Base-by-base conservation (phyloP, 2,113 vertebrate species). In the Gobius niger region DNA sequence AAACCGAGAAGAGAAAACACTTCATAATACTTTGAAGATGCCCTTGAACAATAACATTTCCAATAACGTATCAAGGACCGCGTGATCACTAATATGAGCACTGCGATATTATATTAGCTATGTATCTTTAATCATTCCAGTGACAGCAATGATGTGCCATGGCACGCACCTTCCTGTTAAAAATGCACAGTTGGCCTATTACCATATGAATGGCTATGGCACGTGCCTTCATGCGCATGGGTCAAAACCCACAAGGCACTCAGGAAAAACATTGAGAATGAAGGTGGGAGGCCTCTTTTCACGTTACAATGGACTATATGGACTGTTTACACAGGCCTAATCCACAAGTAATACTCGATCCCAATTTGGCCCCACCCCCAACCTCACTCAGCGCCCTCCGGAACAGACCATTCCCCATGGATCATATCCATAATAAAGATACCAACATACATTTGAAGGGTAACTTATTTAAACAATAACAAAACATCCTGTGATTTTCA, bases 281-380 rank as follows among this genome's bases (percentile, higher is more conserved):
- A 76, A 69, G 74, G 81, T 67, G 73, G 77, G 82, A 77, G 74
- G 76, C 74, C 78, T 82, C 46, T 68, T 49, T 85, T 87, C 77
- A 82, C 70, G 68, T 81, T 88, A 77, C 86, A 89, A 82, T 86
- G 74, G 74, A 86, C 77, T 85, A 68, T 84, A 84, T 18, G 75
- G 67, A 70, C 24, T 34, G 78, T 87, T 83, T 88, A 85, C 80
- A 76, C 56, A 82, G 73, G 67, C 76, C 72, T 83, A 79, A 86
- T 86, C 67, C 75, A 47, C 69, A 59, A 80, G 79, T 67, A 67
- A 64, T 42, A 47, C n/a, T 59, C 57, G 54, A 34, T 51, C 72
- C 57, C 47, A 10, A 34, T 49, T 76, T 15, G 9, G 44, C 16
- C 63, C 65, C 63, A 12, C 15, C 34, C 62, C 51, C 61, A 15